Evolutionary conservation across 2,113 vertebrate species (phyloP), one percentile per base, ranked within the genome.

Genomic region (Lagopus muta): DNA sequence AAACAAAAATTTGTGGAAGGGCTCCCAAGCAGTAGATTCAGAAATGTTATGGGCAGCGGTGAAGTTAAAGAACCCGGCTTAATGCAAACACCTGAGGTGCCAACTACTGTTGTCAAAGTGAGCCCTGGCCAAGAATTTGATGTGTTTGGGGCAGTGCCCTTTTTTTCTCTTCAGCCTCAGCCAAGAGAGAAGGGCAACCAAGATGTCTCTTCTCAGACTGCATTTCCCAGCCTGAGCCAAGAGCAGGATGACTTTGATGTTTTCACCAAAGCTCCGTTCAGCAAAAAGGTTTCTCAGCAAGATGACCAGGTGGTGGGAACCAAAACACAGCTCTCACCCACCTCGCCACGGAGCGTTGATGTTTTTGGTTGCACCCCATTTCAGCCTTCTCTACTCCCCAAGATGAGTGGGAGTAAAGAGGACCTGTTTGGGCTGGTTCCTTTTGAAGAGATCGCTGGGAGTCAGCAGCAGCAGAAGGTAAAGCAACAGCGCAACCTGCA

Each of bases 191-290:
- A 95, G 58, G 13, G 30, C 13, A 89, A 91, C 27, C 95, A 93
- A 18, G 97, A 97, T 38, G 93, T 96, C 55, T 98, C 98, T 66
- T 78, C 96, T 15, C 96, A 97, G 90, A 85, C 83, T 3, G 94
- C 94, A 55, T 98, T 98, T 89, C 85, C 98, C 4, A 6, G 97
- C 93, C 52, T 94, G 87, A 66, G 85, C 85, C 94, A 96, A 19
- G 96, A 98, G 20, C 92, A 92, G 6, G 99, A 99, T 22, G 99
- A 99, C 13, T 98, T 98, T 1, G 99, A 99, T 24, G 99, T 99
- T 13, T 99, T 99, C 95, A 99, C 98, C 73, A 99, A 99, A 97
- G 99, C 99, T 3, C 99, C 99, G 5, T 99, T 99, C 93, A 98
- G 75, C 96, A 98, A 97, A 75, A 99, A 98, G 84, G 96, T 97